Evolutionary conservation across 2,797 vertebrate genomes (phyloP).

Genomic region (Percopsis omiscomaycus): DNA sequence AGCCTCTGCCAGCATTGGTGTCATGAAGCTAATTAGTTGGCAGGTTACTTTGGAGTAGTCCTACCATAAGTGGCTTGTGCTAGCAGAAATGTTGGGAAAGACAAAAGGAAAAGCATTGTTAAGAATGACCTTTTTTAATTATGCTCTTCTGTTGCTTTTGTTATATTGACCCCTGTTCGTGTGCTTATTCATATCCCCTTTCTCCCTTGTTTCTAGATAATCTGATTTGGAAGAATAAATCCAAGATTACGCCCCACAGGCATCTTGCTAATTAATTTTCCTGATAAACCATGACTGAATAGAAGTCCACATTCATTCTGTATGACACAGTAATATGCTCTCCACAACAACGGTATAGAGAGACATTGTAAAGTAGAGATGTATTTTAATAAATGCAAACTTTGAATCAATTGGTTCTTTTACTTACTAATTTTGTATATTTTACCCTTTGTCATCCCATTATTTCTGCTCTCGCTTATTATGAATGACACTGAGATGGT

Average conservation of each 20-base stretch:
- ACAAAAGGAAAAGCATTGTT: too few relatives aligned
- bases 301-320: constrained; percentile 30
- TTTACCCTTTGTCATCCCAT: not conserved
- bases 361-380: constrained; percentile 11
- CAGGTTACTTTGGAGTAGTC: too few relatives aligned
- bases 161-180: constrained; percentile 59
- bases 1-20: too few relatives aligned
- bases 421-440: not conserved
- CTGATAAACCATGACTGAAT: constrained; percentile 45
- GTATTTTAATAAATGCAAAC: constrained; percentile 2
- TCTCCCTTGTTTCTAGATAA: constrained; percentile 55
- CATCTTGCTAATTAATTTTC: constrained; percentile 63
- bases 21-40: too few relatives aligned
- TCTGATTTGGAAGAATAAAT: constrained; percentile 68
- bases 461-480: constrained; percentile 13
- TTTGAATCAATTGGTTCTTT: not conserved
- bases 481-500: constrained; percentile 20
- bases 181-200: constrained; percentile 53
- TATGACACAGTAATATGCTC: constrained; percentile 20
- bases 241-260: constrained; percentile 66
- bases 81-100: too few relatives aligned
- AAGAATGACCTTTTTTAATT: too few relatives aligned
- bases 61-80: too few relatives aligned
- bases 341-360: constrained; percentile 10
- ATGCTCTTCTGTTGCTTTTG: too few relatives aligned